Percentiles rank a stretch among this genome's conserved stretches.
These are phyloP conservation scores for Brachypalpus laphriformis DNA, from an alignment of 2,888 invertebrate genomes.

Conservation along the genomic window DNA sequence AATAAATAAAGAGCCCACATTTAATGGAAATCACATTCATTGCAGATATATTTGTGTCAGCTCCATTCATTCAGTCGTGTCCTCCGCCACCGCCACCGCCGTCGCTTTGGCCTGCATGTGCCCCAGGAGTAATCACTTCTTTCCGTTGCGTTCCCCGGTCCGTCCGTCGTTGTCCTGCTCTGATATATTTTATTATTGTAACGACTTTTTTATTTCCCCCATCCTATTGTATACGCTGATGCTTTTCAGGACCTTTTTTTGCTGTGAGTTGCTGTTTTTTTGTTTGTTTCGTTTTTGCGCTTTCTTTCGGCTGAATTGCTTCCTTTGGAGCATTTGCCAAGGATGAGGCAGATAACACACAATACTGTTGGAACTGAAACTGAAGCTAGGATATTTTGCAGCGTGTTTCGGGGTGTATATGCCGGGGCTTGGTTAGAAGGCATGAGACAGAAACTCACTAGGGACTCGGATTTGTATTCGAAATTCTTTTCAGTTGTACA, in stretches of 20 bases:
- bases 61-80: slow-evolving; percentile 26
- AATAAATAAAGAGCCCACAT: slow-evolving; percentile 18
- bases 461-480: slow-evolving; percentile 51
- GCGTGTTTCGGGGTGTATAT: not conserved
- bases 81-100: not conserved
- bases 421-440: not conserved
- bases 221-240: slow-evolving; percentile 12
- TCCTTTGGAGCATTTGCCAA: slow-evolving; percentile 54
- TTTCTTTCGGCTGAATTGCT: slow-evolving; percentile 37
- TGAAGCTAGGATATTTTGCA: slow-evolving; percentile 12
- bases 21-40: slow-evolving; percentile 53
- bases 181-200: slow-evolving; percentile 32
- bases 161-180: not conserved
- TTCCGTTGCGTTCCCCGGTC: slow-evolving; percentile 6
- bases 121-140: slow-evolving; percentile 37
- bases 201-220: slow-evolving; percentile 21
- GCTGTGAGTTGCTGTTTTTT: not conserved
- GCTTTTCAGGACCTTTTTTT: slow-evolving; percentile 3
- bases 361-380: slow-evolving; percentile 5
- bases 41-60: slow-evolving; percentile 55
- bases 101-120: not conserved
- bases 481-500: not conserved
- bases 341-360: slow-evolving; percentile 33
- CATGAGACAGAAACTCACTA: slow-evolving; percentile 27
- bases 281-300: not conserved